Evolutionary conservation across 2,797 vertebrate species (phyloP), one percentile per base, ranked within the genome.

Genomic region (Ceryle rudis): DNA sequence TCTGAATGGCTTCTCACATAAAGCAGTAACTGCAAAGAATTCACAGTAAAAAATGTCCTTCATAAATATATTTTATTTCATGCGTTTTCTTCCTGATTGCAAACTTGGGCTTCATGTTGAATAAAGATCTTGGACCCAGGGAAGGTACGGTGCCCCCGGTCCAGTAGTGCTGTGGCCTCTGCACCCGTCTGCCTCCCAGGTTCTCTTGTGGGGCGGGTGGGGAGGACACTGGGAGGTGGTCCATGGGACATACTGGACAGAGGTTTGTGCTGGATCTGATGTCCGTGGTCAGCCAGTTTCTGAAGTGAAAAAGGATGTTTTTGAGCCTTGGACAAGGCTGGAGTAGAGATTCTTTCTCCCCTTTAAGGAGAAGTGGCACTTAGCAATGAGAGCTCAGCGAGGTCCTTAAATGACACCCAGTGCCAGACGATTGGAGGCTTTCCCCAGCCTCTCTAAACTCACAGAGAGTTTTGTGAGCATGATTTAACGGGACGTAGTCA

Each of bases 401-500:
- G 39, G 9, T 80, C 60, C 75, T 66, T 82, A 70, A 60, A 54
- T 85, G 46, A 92, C 82, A 69, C 17, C 23, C 35, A n/a, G 2
- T n/a, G 35, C 51, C 15, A 8, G n/a, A 33, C 2, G 1, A 11
- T 46, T 22, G 52, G 51, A 64, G 67, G 33, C 15, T 86, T 93
- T 55, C 60, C 20, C 14, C 39, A 35, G 57, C 47, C 26, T 82
- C 42, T 86, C 55, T 42, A 77, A 81, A 44, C 65, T 61, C 57
- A 9, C 29, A 15, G 37, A 58, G 86, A 77, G 62, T 77, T 94
- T 74, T 77, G 64, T 70, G 83, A 85, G 60, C 3, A 1, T 84
- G 86, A 93, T 97, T 95, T 96, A 96, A 69, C 75, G 44, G 74
- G 33, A 33, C 1, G 3, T 75, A 62, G 67, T 78, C 33, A 49